Percentiles rank a stretch among this genome's conserved stretches.
Conservation (phyloP, 1,140 invertebrate genomes). For the Homalodisca vitripennis region DNA sequence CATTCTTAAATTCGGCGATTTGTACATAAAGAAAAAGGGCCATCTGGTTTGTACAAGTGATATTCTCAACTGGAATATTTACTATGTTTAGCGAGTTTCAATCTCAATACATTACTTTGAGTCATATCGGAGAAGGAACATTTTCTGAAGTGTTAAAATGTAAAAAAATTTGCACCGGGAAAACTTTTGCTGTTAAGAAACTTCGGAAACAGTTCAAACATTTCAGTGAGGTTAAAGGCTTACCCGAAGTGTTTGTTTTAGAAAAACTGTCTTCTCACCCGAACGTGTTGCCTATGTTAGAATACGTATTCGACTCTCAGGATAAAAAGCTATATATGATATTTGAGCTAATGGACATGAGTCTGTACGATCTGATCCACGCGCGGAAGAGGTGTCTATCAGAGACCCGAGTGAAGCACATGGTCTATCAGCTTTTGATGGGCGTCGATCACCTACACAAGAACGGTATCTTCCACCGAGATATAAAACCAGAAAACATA, state of each 20-base stretch:
- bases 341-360: conserved; percentile 70
- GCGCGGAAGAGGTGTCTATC: conserved; percentile 50
- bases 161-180: conserved; percentile 55
- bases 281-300: conserved; percentile 61
- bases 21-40: too few species aligned
- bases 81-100: too few species aligned
- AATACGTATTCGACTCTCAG: conserved; percentile 56
- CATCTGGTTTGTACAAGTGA: too few species aligned
- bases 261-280: conserved; percentile 57
- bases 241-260: conserved; percentile 61
- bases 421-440: conserved; percentile 59
- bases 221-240: conserved; percentile 51
- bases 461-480: conserved; percentile 63
- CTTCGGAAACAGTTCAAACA: conserved; percentile 58
- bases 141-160: conserved; percentile 70
- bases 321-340: conserved; percentile 59
- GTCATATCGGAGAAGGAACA: conserved; percentile 64
- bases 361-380: conserved; percentile 64
- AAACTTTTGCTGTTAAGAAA: conserved; percentile 61
- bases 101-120: too few species aligned
- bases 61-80: too few species aligned
- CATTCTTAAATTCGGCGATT: too few species aligned
- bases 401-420: conserved; percentile 50
- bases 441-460: conserved; percentile 57
- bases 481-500: conserved; percentile 72